Evolutionary conservation across 2,113 vertebrate genomes (phyloP), one percentile per base, ranked within the genome.

Genomic region (Phaethornis superciliosus): DNA sequence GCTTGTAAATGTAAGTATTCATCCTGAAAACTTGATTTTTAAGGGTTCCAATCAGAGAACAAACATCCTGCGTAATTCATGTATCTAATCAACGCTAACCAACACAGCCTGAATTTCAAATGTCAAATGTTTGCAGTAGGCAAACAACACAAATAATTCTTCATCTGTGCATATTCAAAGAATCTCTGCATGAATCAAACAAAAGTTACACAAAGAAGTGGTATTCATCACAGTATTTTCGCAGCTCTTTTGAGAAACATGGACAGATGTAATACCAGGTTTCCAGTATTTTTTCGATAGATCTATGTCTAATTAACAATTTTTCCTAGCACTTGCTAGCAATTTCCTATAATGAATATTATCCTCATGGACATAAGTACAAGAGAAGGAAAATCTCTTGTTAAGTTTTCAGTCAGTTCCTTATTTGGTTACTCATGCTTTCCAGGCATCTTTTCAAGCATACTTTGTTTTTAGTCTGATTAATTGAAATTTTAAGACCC

Each of bases 61-160:
- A 95, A 95, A 95, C 90, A 95, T 97, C 91, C 95, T 96, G 94
- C 88, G 92, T 93, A 93, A 96, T 95, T 95, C 92, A 83, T 84
- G 80, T 90, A 85, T 86, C 94, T 95, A 97, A 95, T 96, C 96
- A 97, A 93, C 93, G 72, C 60, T 93, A 95, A 94, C 79, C 88
- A 94, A 78, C 81, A 90, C 80, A 95, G 56, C 26, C 88, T 93
- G 95, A 93, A 95, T 96, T 92, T 89, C 63, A 95, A 94, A 96
- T 96, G 93, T 95, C 95, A 93, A 88, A 95, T 89, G 91, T 94
- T 96, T 95, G 89, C 90, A 91, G 52, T 75, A 93, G 78, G 85
- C 82, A 93, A 95, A 95, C 69, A 90, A 65, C 71, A 81, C 81
- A 94, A 54, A 91, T 35, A 89, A 74, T 97, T 94, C 89, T 83